These are phyloP conservation scores for Erebia aethiops DNA, from an alignment of 2,888 invertebrate species.

Conservation along the genomic window DNA sequence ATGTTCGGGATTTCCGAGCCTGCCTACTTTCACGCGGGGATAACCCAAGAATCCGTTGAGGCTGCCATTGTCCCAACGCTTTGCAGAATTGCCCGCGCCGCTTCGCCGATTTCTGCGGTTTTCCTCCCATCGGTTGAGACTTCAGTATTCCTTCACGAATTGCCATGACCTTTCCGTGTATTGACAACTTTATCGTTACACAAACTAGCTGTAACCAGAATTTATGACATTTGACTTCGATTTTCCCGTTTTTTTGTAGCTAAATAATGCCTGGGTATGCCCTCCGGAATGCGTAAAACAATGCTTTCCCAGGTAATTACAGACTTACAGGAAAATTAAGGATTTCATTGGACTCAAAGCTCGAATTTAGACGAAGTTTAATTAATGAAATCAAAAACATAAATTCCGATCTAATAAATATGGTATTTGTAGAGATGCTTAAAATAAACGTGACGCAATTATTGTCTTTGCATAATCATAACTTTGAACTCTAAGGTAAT, in stretches of 20 bases:
- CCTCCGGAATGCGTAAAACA: too few species aligned
- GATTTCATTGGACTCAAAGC: too few species aligned
- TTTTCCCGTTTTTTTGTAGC: too few species aligned
- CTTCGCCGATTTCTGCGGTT: constrained; percentile 41
- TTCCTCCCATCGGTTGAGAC: constrained; percentile 38
- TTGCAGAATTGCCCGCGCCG: constrained; percentile 27
- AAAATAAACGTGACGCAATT: constrained; percentile 12
- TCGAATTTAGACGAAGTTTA: too few species aligned
- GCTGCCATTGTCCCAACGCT: constrained; percentile 28
- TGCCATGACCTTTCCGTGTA: constrained; percentile 12
- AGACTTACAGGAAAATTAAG: too few species aligned
- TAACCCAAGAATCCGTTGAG: constrained; percentile 51
- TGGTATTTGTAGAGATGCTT: background rate
- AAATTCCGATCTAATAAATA: too few species aligned
- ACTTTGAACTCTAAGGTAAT: constrained; percentile 10
- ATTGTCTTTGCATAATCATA: constrained; percentile 6
- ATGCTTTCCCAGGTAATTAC: too few species aligned
- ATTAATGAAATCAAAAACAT: too few species aligned
- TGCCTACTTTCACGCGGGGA: constrained; percentile 65
- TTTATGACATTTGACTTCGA: too few species aligned
- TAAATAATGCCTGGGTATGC: too few species aligned
- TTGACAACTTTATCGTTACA: background rate
- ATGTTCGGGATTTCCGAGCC: constrained; percentile 58
- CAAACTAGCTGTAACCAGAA: background rate
- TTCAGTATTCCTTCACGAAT: constrained; percentile 10